phyloP scores from a whole-genome alignment of 37 sponge, comb jelly and placozoan genomes.

The Beroe ovata region DNA sequence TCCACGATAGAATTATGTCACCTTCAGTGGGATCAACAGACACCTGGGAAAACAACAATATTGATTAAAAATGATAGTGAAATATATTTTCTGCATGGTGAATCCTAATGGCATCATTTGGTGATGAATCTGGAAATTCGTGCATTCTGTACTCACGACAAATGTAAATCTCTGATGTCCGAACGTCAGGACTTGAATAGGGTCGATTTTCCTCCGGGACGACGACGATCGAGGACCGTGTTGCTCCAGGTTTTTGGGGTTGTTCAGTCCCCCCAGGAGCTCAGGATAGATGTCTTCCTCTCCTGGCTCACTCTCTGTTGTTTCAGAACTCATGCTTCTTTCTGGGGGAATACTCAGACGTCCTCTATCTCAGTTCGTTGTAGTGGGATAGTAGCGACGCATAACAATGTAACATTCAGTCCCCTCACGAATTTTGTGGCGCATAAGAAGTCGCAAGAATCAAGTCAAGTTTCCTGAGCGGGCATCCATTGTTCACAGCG shows the following conservation, averaged over 20 bases:
- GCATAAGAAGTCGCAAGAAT: too few species aligned
- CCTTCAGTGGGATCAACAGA: slow-evolving; percentile 42
- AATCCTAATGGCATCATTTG: too few species aligned
- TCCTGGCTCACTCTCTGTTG: background rate
- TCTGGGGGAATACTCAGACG: too few species aligned
- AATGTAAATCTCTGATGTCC: slow-evolving; percentile 62
- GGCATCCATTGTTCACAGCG: too few species aligned
- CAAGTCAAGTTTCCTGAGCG: too few species aligned
- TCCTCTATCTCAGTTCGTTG: too few species aligned
- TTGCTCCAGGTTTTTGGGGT: background rate
- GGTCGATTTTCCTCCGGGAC: background rate
- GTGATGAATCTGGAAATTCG: too few species aligned
- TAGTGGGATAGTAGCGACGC: too few species aligned
- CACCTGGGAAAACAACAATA: background rate
- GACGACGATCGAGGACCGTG: background rate
- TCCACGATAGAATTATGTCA: slow-evolving; percentile 38
- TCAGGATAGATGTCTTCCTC: background rate
- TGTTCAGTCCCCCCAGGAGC: background rate
- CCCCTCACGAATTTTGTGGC: too few species aligned
- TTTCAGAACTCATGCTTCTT: background rate
- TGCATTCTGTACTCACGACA: slow-evolving; percentile 28
- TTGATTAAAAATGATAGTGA: too few species aligned
- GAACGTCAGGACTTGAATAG: slow-evolving; percentile 33
- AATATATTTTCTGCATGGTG: too few species aligned
- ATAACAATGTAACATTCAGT: too few species aligned